Percentiles rank a stretch among this genome's conserved stretches.
These are phyloP conservation scores for Labeo calbasu DNA, from an alignment of 2,797 vertebrate species.

Conservation along the genomic window DNA sequence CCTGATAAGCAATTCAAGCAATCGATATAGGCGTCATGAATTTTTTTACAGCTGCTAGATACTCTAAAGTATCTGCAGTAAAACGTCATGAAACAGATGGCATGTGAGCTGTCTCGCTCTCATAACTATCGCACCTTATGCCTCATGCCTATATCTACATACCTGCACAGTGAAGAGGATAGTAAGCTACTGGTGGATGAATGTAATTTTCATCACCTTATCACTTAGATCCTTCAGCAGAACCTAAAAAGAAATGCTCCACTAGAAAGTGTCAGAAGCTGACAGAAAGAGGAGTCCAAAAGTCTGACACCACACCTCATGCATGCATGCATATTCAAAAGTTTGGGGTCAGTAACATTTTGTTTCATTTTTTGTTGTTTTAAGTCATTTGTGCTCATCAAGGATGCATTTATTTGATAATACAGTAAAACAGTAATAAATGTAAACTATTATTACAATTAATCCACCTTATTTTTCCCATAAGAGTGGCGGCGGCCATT, in stretches of 20 bases:
- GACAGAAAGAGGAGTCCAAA: not conserved
- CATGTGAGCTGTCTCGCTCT: not conserved
- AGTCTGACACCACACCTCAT: constrained; percentile 13
- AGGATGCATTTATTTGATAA: not conserved
- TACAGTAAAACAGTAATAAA: not conserved
- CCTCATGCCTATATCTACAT: not conserved
- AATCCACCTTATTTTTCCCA: too few species aligned
- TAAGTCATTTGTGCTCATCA: not conserved
- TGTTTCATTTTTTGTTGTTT: too few species aligned
- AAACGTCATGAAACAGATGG: not conserved
- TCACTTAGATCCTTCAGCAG: constrained; percentile 11
- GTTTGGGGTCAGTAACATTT: too few species aligned
- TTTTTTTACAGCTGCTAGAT: constrained; percentile 33
- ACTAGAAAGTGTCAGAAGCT: not conserved
- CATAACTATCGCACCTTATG: not conserved
- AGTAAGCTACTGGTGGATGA: constrained; percentile 6
- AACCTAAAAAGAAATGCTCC: not conserved
- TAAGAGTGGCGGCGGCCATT: too few species aligned
- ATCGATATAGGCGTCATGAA: not conserved
- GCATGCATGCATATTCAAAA: too few species aligned
- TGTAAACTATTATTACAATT: not conserved
- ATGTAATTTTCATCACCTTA: constrained; percentile 20
- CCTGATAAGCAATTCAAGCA: constrained; percentile 27
- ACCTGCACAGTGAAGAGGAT: constrained; percentile 20
- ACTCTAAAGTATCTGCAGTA: constrained; percentile 25